Evolutionary conservation across 2,797 vertebrate genomes (phyloP).

Genomic region (Cyprinella venusta): DNA sequence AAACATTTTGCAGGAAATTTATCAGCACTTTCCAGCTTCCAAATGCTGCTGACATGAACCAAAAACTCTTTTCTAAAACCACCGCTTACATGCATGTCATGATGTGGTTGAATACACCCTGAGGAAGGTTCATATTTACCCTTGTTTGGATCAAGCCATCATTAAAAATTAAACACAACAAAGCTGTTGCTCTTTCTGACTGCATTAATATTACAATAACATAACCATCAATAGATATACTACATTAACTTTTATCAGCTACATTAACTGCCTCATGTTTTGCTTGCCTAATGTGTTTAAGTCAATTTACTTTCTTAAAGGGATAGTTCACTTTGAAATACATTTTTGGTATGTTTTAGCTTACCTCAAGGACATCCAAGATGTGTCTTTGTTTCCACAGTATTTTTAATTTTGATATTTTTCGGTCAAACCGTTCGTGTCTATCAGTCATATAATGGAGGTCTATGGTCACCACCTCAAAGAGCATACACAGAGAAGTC

Average conservation of each 20-base stretch:
- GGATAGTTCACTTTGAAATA: too few species aligned
- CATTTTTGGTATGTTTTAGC: too few species aligned
- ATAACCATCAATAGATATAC: neutral
- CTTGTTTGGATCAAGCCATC: neutral
- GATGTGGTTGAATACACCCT: neutral
- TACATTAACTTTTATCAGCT: neutral
- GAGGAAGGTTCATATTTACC: neutral
- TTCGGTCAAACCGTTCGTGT: too few species aligned
- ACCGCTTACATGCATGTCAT: neutral
- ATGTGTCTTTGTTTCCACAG: too few species aligned
- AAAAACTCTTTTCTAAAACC: neutral
- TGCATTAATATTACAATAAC: neutral
- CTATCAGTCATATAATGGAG: too few species aligned
- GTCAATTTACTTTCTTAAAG: neutral
- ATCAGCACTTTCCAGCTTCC: conserved; percentile 33
- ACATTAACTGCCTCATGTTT: neutral
- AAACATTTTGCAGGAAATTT: conserved; percentile 1
- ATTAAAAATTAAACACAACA: conserved; percentile 2
- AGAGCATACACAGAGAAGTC: too few species aligned
- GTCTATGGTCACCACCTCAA: too few species aligned
- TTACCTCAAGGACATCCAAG: too few species aligned
- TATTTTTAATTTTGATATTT: too few species aligned
- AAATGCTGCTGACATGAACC: conserved; percentile 10
- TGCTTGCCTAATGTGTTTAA: neutral
- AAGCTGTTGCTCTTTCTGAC: neutral